Percentiles rank a stretch among this genome's conserved stretches.
Conservation (phyloP, 2,113 vertebrate genomes). For the Blennius ocellaris region DNA sequence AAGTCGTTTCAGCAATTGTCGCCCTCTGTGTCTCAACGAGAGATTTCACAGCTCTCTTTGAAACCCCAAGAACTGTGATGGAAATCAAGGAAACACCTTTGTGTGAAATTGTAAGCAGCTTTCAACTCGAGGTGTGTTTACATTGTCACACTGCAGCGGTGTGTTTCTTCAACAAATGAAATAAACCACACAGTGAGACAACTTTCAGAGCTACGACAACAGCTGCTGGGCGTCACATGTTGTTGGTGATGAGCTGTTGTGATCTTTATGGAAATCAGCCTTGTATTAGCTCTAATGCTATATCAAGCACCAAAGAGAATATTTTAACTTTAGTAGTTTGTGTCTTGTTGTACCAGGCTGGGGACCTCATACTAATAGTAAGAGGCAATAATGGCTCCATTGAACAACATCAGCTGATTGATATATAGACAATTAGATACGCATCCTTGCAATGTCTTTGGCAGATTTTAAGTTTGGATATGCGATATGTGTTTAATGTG, state of each 20-base stretch:
- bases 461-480: no score
- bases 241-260: background rate
- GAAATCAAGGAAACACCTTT: background rate
- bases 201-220: background rate
- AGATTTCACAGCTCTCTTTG: conserved; percentile 1
- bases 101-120: conserved; percentile 4
- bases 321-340: background rate
- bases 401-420: no score
- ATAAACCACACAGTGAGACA: background rate
- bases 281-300: background rate
- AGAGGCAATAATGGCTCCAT: no score
- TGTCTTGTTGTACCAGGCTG: background rate
- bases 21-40: conserved; percentile 14
- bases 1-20: conserved; percentile 25
- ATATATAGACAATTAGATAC: no score
- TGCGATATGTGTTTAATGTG: no score
- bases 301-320: background rate
- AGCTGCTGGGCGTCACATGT: background rate
- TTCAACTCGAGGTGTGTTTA: conserved; percentile 20
- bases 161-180: conserved; percentile 2
- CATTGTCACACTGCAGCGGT: background rate
- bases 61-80: conserved; percentile 16
- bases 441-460: no score
- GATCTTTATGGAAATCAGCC: background rate
- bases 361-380: no score